Evolutionary conservation across 2,113 vertebrate genomes (phyloP), one percentile per base, ranked within the genome.

Genomic region (Rhodinocichla rosea): DNA sequence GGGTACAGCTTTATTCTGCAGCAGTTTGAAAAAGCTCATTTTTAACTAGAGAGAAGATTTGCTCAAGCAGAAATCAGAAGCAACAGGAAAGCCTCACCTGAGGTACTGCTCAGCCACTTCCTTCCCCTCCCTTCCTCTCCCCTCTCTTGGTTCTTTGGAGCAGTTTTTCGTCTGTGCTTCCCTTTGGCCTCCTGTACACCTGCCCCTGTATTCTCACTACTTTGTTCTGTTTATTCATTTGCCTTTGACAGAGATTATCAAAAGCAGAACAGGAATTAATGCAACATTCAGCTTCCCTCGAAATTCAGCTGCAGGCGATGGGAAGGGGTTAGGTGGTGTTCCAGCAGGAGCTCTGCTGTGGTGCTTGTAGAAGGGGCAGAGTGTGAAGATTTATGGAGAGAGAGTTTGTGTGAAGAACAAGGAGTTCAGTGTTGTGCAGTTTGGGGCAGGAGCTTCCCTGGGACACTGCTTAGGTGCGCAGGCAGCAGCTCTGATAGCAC

Each of bases 271-370:
- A n/a, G 59, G 74, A 73, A 16, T 57, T 53, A 7, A 20, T 24
- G 28, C 53, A 55, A 18, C 0, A 0, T 33, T 19, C 6, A 21
- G 0, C 16, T 73, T 80, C 21, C 37, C 15, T 10, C 12, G 42
- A 7, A 60, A 79, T 42, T 26, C 27, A 15, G 23, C 64, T 75
- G 32, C 39, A 63, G 35, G 47, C 30, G 12, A 4, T 19, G 45
- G 44, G 11, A 33, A 7, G 44, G 40, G 45, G 6, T 76, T n/a
- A 40, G 20, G 17, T 45, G 11, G 1, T 49, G 18, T 12, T 76
- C 13, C 35, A 83, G 67, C 17, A 27, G 30, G 4, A 39, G 13
- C n/a, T 86, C 40, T 35, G 45, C 50, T 57, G 1, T 11, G 44
- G 4, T 16, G 6, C 42, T 17, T 7, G 8, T 20, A 6, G 47